Conservation (phyloP, 1,140 invertebrate species). For the Aradophagus sp. region DNA sequence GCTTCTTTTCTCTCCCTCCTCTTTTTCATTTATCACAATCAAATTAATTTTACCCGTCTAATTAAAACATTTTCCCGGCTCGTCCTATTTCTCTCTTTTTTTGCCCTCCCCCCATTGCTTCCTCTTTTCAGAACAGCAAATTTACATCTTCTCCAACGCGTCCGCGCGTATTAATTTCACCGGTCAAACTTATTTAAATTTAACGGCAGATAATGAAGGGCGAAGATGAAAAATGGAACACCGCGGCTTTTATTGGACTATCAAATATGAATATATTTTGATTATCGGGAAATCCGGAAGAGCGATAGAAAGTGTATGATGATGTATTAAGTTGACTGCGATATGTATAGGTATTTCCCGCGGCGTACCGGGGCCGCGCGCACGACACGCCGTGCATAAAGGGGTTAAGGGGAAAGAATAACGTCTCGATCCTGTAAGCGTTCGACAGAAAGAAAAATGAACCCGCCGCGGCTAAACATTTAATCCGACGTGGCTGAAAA, state of each 20-base stretch:
- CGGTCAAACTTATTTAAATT: conserved; percentile 18
- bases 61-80: too few species aligned
- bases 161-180: conserved; percentile 16
- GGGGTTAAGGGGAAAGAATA: conserved; percentile 17
- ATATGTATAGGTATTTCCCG: conserved; percentile 32
- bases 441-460: too few species aligned
- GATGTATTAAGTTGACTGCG: conserved; percentile 47
- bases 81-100: too few species aligned
- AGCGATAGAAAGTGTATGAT: conserved; percentile 35
- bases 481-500: too few species aligned
- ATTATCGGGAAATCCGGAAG: conserved; percentile 37
- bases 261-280: conserved; percentile 50
- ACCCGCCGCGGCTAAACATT: too few species aligned
- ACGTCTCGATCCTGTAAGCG: too few species aligned
- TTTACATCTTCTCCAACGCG: background rate
- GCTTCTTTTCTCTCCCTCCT: too few species aligned
- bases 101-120: too few species aligned
- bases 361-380: conserved; percentile 1
- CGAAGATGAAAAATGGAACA: conserved; percentile 25
- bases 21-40: too few species aligned
- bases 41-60: too few species aligned
- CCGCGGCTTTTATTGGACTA: conserved; percentile 37
- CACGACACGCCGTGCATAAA: conserved; percentile 31
- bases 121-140: too few species aligned
- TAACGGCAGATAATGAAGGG: conserved; percentile 27